These are phyloP conservation scores for Eclectus roratus DNA, from an alignment of 2,113 vertebrate genomes.

Conservation along the genomic window DNA sequence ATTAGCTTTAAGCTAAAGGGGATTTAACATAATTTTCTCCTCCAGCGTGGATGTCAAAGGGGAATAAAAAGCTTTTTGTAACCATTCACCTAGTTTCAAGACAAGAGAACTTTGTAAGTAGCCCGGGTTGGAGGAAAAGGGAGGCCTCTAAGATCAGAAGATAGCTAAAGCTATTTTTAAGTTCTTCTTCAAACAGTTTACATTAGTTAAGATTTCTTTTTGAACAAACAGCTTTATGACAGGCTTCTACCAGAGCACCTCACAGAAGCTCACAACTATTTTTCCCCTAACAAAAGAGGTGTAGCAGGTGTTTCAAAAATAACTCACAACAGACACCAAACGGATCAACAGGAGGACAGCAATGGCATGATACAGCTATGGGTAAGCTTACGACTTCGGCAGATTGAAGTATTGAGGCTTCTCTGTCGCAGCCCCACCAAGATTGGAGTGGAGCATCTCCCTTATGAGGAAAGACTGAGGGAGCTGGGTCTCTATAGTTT, in stretches of 20 bases:
- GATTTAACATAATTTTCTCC: background rate
- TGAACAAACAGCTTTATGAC: background rate
- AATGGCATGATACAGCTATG: rapidly evolving
- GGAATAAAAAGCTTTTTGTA: background rate
- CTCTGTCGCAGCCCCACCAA: background rate
- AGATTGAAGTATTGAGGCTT: background rate
- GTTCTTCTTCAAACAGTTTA: background rate
- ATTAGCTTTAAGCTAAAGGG: slow-evolving; percentile 16
- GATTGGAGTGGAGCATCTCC: no score
- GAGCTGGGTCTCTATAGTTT: no score
- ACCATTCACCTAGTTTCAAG: background rate
- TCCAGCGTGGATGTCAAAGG: background rate
- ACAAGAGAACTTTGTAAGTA: background rate
- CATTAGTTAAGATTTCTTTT: background rate
- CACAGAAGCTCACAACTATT: background rate
- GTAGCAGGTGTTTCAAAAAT: background rate
- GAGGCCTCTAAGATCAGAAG: background rate
- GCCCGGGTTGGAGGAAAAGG: background rate
- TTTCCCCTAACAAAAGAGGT: background rate
- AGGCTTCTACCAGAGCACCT: background rate
- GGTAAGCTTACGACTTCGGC: background rate
- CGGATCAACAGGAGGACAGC: background rate
- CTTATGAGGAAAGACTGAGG: no score
- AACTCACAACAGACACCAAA: background rate
- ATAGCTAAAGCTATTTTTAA: background rate